Conservation (phyloP, 2,113 vertebrate genomes). For the Oreochromis spilurus region DNA sequence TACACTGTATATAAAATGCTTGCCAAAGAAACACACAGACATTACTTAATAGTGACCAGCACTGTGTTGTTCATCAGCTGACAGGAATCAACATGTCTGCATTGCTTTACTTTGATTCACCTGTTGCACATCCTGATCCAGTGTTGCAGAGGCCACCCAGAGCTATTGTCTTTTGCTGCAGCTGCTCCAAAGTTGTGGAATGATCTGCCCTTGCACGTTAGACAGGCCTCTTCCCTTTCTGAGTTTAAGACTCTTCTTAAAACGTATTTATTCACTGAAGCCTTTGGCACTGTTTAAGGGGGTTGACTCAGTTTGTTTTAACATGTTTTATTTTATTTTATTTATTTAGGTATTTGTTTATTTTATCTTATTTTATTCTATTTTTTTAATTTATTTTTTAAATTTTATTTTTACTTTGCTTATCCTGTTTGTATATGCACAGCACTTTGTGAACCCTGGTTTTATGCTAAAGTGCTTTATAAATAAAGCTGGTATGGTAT, state of each 20-base stretch:
- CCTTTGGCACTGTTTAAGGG: not conserved
- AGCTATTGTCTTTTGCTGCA: not conserved
- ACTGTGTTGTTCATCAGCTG: not conserved
- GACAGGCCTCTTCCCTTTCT: not conserved
- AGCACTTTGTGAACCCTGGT: not conserved
- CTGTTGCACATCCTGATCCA: not conserved
- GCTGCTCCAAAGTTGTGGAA: not conserved
- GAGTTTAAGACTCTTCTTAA: not conserved
- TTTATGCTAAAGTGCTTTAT: not conserved
- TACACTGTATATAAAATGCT: not conserved
- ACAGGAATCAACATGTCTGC: not conserved
- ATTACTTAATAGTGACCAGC: not conserved
- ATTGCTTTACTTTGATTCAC: not conserved
- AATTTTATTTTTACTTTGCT: not conserved
- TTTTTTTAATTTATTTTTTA: not conserved
- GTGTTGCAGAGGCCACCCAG: not conserved
- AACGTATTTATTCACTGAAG: not conserved
- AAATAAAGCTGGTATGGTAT: not conserved
- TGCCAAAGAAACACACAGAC: not conserved
- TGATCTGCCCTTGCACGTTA: not conserved
- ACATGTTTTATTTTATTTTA: not conserved
- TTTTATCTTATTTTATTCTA: not conserved
- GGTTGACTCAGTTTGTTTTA: not conserved
- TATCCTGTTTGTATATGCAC: not conserved
- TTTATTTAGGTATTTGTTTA: not conserved